phyloP scores from a whole-genome alignment of 2,888 invertebrate species.

The Drosophila koepferae region DNA sequence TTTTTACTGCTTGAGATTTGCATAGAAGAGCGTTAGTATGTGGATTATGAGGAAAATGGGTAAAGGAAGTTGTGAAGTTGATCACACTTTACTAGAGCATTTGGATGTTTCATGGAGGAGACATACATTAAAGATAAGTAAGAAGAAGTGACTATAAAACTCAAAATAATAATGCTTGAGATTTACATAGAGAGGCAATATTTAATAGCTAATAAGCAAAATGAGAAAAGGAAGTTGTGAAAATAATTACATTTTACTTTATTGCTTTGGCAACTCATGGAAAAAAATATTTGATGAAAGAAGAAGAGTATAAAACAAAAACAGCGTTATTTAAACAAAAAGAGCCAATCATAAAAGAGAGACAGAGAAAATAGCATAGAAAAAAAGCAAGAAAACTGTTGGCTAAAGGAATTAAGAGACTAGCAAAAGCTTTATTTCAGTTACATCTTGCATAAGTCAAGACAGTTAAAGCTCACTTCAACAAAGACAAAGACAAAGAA shows the following conservation, averaged over 20 bases:
- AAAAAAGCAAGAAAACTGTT: not conserved
- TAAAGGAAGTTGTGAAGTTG: not conserved
- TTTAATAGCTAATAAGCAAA: not conserved
- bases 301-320: not conserved
- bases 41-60: not conserved
- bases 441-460: not conserved
- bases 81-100: not conserved
- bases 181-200: not conserved
- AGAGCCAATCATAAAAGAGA: too few relatives aligned
- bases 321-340: not conserved
- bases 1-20: not conserved
- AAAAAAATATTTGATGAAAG: not conserved
- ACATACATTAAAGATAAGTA: not conserved
- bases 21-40: not conserved
- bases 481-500: not conserved
- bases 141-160: not conserved
- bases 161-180: not conserved
- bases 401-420: not conserved
- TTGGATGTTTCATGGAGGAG: not conserved
- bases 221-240: too few relatives aligned
- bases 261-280: too few relatives aligned
- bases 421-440: not conserved
- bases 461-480: not conserved
- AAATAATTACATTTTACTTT: not conserved
- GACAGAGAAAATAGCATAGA: not conserved